Evolutionary conservation across 2,888 invertebrate species (phyloP).

Genomic region (Archips crataeganus): DNA sequence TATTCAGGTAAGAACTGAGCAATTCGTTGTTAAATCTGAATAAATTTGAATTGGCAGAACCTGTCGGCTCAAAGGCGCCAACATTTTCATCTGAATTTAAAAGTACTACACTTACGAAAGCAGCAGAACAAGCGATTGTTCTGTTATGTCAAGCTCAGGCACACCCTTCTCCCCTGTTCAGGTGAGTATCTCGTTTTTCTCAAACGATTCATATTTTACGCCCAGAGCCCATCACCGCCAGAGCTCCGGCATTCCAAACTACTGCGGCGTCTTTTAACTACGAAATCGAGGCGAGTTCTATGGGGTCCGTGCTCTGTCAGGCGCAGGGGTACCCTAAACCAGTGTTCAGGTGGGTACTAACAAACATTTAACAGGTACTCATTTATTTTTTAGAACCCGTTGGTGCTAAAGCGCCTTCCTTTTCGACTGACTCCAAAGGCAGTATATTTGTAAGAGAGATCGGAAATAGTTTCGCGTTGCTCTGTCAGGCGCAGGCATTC

Average conservation of each 20-base stretch:
- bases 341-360: constrained; percentile 87
- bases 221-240: constrained; percentile 81
- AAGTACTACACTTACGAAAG: constrained; percentile 86
- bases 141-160: constrained; percentile 90
- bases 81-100: constrained; percentile 85
- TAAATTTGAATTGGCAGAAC: constrained; percentile 75
- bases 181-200: constrained; percentile 81
- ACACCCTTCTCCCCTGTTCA: constrained; percentile 88
- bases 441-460: constrained; percentile 86
- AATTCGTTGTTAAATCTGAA: constrained; percentile 37
- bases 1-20: constrained; percentile 75
- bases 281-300: constrained; percentile 68
- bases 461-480: constrained; percentile 86
- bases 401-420: constrained; percentile 87
- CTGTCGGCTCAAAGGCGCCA: constrained; percentile 87
- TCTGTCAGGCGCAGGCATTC: constrained; percentile 87
- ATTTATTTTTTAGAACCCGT: constrained; percentile 84
- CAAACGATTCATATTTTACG: constrained; percentile 53
- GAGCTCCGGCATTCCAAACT: constrained; percentile 81
- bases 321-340: constrained; percentile 88
- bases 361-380: constrained; percentile 38
- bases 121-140: constrained; percentile 82
- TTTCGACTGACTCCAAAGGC: constrained; percentile 87
- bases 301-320: constrained; percentile 83
- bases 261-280: constrained; percentile 82